A percentile compares a stretch with the other conserved stretches of the same genome.
Evolutionary conservation across 2,113 vertebrate genomes (phyloP).

Genomic region (Dendropsophus ebraccatus): DNA sequence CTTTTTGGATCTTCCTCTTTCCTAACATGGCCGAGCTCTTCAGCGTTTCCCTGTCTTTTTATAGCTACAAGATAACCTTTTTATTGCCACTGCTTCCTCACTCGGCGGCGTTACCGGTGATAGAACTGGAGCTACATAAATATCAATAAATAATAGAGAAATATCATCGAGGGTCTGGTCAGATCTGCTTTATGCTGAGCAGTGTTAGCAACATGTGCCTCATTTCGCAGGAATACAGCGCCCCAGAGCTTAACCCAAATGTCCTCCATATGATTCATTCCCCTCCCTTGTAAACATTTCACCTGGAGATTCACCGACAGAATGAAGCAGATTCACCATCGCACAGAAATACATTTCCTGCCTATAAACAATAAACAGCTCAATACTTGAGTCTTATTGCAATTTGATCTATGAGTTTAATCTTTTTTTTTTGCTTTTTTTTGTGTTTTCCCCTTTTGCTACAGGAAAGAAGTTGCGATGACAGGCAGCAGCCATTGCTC

Average conservation of each 20-base stretch:
- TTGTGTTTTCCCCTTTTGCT: constrained; percentile 38
- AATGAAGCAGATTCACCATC: constrained; percentile 36
- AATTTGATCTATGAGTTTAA: constrained; percentile 59
- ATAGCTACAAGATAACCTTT: constrained; percentile 21
- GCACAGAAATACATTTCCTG: constrained; percentile 43
- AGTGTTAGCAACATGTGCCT: constrained; percentile 19
- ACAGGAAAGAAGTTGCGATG: constrained; percentile 56
- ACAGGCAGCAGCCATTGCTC: constrained; percentile 38
- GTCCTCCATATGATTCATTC: constrained; percentile 38
- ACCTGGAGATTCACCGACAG: constrained; percentile 44
- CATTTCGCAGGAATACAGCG: constrained; percentile 24
- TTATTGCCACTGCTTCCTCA: not conserved
- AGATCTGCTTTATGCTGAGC: not conserved
- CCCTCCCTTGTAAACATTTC: constrained; percentile 18
- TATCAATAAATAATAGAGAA: constrained; percentile 41
- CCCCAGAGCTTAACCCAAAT: constrained; percentile 35
- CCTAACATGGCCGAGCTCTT: not conserved
- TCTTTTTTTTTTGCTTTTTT: constrained; percentile 42
- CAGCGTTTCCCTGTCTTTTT: not conserved
- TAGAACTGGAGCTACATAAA: not conserved
- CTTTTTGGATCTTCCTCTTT: not conserved
- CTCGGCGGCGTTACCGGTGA: not conserved
- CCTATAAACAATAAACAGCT: constrained; percentile 57
- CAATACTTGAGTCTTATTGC: constrained; percentile 53
- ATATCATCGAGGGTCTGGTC: constrained; percentile 10